Evolutionary conservation across 2,113 vertebrate species (phyloP).

Genomic region (Furnarius figulus): DNA sequence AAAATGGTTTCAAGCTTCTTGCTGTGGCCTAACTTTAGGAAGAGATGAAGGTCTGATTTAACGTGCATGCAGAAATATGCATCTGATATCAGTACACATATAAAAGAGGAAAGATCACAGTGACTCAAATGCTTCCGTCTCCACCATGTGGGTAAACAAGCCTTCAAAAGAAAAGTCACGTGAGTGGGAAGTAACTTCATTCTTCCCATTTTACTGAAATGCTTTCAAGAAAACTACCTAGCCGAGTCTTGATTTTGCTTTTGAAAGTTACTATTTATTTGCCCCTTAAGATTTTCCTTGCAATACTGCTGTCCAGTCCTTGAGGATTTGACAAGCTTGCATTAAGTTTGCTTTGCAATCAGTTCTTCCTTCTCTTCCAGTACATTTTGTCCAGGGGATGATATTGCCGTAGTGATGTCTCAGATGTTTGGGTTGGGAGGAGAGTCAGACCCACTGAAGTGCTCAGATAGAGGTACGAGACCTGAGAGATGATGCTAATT

Average conservation of each 20-base stretch:
- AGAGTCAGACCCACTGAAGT: not conserved
- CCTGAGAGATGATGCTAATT: not conserved
- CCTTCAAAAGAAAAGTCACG: not conserved
- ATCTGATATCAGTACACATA: not conserved
- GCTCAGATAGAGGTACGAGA: not conserved
- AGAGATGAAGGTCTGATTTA: not conserved
- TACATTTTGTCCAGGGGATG: not conserved
- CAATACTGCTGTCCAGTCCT: not conserved
- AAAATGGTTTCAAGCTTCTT: not conserved
- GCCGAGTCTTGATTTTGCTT: not conserved
- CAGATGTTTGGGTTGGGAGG: not conserved
- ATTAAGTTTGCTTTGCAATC: not conserved
- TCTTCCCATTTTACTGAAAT: not conserved
- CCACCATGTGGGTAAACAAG: not conserved
- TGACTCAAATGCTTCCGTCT: not conserved
- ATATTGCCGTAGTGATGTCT: not conserved
- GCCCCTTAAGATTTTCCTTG: not conserved
- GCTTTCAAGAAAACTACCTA: not conserved
- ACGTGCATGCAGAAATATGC: not conserved
- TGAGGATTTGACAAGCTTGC: not conserved
- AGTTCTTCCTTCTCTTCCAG: not conserved
- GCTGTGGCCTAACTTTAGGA: not conserved
- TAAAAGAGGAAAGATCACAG: not conserved
- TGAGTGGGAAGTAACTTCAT: not conserved
- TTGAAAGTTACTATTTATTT: constrained; percentile 5